Conservation (phyloP, 2,797 vertebrate species). For the Otus scops region DNA sequence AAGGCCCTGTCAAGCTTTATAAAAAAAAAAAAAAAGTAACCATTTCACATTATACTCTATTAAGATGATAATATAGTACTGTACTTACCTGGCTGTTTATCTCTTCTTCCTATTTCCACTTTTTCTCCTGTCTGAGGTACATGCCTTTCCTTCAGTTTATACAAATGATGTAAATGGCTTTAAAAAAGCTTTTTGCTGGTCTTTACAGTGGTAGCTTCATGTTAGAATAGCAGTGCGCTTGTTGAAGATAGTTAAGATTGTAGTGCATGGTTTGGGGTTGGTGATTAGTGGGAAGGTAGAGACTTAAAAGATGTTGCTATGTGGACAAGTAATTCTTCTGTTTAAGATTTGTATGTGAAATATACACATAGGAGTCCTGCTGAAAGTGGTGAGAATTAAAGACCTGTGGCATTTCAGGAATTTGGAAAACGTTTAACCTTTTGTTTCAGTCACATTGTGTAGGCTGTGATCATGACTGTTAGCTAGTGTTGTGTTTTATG, state of each 20-base stretch:
- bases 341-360: background rate
- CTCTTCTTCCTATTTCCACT: background rate
- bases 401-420: background rate
- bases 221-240: background rate
- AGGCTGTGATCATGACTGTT: background rate
- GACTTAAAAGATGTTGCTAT: background rate
- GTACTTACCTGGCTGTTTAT: background rate
- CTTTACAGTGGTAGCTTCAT: background rate
- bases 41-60: background rate
- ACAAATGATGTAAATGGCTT: background rate
- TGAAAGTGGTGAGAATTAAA: background rate
- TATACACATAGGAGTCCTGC: fast-evolving
- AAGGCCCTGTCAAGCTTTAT: background rate
- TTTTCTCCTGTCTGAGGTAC: background rate
- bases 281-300: background rate
- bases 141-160: background rate
- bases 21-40: background rate
- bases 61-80: background rate
- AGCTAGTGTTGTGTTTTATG: background rate
- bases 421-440: background rate
- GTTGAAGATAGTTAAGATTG: background rate
- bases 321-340: background rate
- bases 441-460: background rate
- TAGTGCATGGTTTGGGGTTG: background rate
- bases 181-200: background rate